A percentile compares a stretch with the other conserved stretches of the same genome.
These are phyloP conservation scores for Torymus tubicola DNA, from an alignment of 2,888 invertebrate genomes.

Conservation along the genomic window DNA sequence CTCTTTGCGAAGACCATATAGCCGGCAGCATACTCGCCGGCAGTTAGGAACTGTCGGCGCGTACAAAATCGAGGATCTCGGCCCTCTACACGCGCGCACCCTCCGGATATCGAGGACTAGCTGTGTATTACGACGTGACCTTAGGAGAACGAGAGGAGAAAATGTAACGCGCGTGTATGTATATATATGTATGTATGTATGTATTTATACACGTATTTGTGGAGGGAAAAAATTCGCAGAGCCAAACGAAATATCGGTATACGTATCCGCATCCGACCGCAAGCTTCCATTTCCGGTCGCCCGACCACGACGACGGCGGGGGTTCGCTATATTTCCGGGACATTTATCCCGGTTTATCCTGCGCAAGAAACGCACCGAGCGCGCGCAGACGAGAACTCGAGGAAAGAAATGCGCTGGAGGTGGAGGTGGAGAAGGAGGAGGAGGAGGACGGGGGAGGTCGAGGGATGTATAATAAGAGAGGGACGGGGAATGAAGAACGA, in stretches of 20 bases:
- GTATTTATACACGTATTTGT: slow-evolving; percentile 35
- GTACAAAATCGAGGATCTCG: slow-evolving; percentile 55
- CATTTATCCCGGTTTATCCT: slow-evolving; percentile 80
- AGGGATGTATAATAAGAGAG: slow-evolving; percentile 33
- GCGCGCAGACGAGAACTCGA: not conserved
- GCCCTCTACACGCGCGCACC: slow-evolving; percentile 60
- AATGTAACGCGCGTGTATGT: too few relatives aligned
- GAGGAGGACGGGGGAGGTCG: slow-evolving; percentile 32
- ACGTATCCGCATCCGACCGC: slow-evolving; percentile 79
- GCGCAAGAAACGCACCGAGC: not conserved
- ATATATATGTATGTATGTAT: too few relatives aligned
- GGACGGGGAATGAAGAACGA: slow-evolving; percentile 51
- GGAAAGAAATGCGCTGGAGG: slow-evolving; percentile 26
- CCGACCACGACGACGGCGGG: slow-evolving; percentile 50
- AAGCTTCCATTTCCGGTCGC: slow-evolving; percentile 79
- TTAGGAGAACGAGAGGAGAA: slow-evolving; percentile 45
- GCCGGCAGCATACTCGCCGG: not conserved
- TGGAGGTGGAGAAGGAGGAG: slow-evolving; percentile 2
- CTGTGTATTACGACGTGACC: slow-evolving; percentile 62
- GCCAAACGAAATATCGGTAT: slow-evolving; percentile 74
- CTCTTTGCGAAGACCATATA: not conserved
- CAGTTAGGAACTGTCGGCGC: slow-evolving; percentile 28
- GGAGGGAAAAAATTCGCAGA: slow-evolving; percentile 69
- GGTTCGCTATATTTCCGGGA: slow-evolving; percentile 78
- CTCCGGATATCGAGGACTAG: slow-evolving; percentile 73